Percentiles rank a stretch among this genome's conserved stretches.
phyloP scores from a whole-genome alignment of 1,140 invertebrate genomes.

The Drosophila rufa region DNA sequence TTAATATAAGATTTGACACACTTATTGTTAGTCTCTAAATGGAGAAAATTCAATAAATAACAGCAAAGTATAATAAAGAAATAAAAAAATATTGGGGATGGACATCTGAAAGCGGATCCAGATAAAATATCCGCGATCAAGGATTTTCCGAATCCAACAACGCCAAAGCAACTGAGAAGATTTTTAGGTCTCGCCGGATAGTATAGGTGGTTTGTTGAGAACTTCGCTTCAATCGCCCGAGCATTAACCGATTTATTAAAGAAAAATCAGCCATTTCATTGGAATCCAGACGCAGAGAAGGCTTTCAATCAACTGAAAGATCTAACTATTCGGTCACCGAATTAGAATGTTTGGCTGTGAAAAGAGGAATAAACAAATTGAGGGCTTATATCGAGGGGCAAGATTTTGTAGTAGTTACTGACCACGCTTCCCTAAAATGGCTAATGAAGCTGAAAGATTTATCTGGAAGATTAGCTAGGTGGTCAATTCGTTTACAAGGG shows the following conservation, averaged over 20 bases:
- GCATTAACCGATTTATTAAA: constrained; percentile 34
- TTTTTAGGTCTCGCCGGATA: constrained; percentile 86
- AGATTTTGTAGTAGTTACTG: constrained; percentile 80
- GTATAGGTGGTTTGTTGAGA: constrained; percentile 58
- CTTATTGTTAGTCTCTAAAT: no score
- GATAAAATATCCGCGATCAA: constrained; percentile 54
- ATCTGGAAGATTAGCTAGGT: constrained; percentile 42
- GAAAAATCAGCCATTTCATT: constrained; percentile 12
- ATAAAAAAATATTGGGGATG: no score
- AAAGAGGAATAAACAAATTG: constrained; percentile 33
- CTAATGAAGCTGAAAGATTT: constrained; percentile 80
- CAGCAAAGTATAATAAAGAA: no score
- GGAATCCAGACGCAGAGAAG: neutral
- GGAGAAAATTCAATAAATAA: no score
- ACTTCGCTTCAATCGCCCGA: constrained; percentile 43
- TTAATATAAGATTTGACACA: no score
- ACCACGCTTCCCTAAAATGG: constrained; percentile 65
- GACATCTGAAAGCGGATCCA: constrained; percentile 34
- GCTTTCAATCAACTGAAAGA: constrained; percentile 16
- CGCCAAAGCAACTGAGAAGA: constrained; percentile 69
- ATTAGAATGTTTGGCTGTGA: constrained; percentile 37
- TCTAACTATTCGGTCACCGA: constrained; percentile 44
- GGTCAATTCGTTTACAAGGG: constrained; percentile 16
- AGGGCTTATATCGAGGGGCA: constrained; percentile 18
- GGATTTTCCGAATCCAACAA: constrained; percentile 24